Evolutionary conservation across 1,140 invertebrate genomes (phyloP).

Genomic region (Drosophila orena): DNA sequence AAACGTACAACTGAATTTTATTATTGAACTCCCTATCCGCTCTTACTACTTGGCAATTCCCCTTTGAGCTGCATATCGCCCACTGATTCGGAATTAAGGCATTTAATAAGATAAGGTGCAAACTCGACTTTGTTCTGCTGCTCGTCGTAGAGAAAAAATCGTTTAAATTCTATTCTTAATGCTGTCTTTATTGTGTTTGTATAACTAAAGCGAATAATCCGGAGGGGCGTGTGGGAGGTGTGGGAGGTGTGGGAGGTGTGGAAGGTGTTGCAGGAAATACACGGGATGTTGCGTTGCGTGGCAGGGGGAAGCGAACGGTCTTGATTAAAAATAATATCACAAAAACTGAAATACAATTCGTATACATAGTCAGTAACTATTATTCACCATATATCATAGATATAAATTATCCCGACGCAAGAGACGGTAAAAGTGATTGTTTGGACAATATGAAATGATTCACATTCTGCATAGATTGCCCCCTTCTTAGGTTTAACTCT

Average conservation of each 20-base stretch:
- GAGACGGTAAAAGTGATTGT: constrained; percentile 10
- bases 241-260: too few species aligned
- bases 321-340: constrained; percentile 78
- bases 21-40: constrained; percentile 41
- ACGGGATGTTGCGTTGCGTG: constrained; percentile 1
- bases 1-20: constrained; percentile 40
- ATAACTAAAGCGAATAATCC: constrained; percentile 29
- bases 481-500: constrained; percentile 67
- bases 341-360: constrained; percentile 80
- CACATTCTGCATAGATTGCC: constrained; percentile 48
- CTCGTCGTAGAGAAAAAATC: constrained; percentile 12
- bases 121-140: neutral
- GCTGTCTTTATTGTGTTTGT: constrained; percentile 44
- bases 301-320: constrained; percentile 64
- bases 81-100: constrained; percentile 26
- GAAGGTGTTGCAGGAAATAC: constrained; percentile 14
- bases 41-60: constrained; percentile 15
- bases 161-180: constrained; percentile 31
- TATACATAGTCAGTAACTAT: constrained; percentile 49
- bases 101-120: constrained; percentile 13
- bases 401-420: constrained; percentile 20
- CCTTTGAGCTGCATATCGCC: neutral
- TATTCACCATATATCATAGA: constrained; percentile 38
- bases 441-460: constrained; percentile 64
- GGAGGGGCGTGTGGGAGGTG: constrained; percentile 1